Evolutionary conservation across 2,797 vertebrate genomes (phyloP), one percentile per base, ranked within the genome.

Genomic region (Rhabdomys pumilio): DNA sequence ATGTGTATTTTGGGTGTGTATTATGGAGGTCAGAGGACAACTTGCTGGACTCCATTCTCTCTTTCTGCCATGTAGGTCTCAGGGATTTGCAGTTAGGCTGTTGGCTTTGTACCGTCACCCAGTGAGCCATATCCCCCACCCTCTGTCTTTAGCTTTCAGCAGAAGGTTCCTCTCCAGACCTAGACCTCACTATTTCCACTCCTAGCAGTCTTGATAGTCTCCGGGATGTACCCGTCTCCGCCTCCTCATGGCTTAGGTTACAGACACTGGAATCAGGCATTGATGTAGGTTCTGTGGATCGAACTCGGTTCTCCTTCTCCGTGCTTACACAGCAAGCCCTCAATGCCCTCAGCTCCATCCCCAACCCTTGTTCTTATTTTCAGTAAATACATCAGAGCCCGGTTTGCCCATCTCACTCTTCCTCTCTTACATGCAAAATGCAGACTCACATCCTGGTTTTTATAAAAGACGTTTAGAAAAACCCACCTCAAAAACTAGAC

Each of bases 401-500:
- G 2, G 6, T 89, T 57, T 95, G 34, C 76, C 83, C 31, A 69
- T 90, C 61, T 84, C 73, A 50, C 24, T 84, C 73, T 84, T 83
- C 63, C 93, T 94, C 80, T 94, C 83, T 79, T 86, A 59, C 90
- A 88, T 75, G 53, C 53, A 91, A 93, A 79, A 41, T 93, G 76
- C 81, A 96, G 82, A 79, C 47, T 83, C 75, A 11, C 24, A 38
- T 47, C 38, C 53, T 59, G 7, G 57, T 76, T 90, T 59, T 75
- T 92, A 3, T 59, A 26, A 91, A 26, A 91, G 63, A 24, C 12
- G 41, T 90, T 97, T 80, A 31, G 47, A 86, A 87, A 75, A 73
- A 38, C n/a, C n/a, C 86, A 81, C 8, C 53, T 91, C n/a, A 57
- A 61, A 89, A 91, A 81, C n/a, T 12, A 57, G 26, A 95, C 65